Evolutionary conservation across 2,113 vertebrate genomes (phyloP), one percentile per base, ranked within the genome.

Genomic region (Oophaga pumilio): DNA sequence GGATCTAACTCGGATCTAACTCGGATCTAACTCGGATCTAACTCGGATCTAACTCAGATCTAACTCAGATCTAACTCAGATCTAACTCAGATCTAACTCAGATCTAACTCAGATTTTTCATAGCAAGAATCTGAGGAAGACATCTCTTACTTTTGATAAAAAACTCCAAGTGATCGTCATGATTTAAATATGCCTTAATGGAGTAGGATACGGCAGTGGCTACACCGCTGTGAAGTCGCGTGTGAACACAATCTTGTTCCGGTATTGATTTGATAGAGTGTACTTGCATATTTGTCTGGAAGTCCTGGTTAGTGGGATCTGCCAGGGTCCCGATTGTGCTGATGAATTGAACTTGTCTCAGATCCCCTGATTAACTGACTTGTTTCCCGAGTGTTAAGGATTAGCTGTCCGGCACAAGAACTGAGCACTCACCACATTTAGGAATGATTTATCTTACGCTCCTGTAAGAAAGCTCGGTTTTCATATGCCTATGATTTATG

Each of bases 361-460:
- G 64, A 82, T 82, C 60, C 18, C 33, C 80, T 82, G 80, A 82
- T 82, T 62, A 64, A 82, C 68, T 52, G 60, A 66, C 80, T 50
- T 50, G 60, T 52, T 68, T 82, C 43, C 60, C 64, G 80, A 82
- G 80, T 68, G 80, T 82, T 82, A 82, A 82, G 80, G 80, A 82
- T 82, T 82, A 82, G 80, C 80, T 82, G 80, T 82, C 80, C 80
- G 68, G 80, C 49, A 52, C 60, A 82, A 82, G 80, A 82, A 82
- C 80, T 66, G 60, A 82, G 80, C 80, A 82, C 80, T 82, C 80
- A 82, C 80, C 80, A 82, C 80, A 82, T 82, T 66, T 82, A 82
- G 56, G 80, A 66, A 82, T 82, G 60, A 82, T 82, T 82, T 82
- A 82, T 82, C 64, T 82, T 52, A 68, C 43, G 26, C 62, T 82